These are phyloP conservation scores for Homalodisca vitripennis DNA, from an alignment of 1,140 invertebrate genomes.

Conservation along the genomic window DNA sequence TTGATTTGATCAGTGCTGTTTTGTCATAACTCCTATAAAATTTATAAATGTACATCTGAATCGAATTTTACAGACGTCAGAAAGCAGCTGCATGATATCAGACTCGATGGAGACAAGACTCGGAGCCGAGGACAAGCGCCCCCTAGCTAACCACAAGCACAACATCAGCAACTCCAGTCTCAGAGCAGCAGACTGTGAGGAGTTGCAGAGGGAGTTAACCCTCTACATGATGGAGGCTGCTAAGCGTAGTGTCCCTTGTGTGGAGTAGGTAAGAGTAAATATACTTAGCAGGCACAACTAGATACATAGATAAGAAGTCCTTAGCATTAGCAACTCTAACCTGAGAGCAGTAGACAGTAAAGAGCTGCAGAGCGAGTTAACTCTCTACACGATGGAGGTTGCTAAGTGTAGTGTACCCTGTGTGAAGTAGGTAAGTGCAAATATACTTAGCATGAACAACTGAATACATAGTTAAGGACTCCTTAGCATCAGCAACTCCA, in stretches of 20 bases:
- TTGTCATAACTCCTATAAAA: no score
- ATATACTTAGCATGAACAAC: no score
- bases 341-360: conserved; percentile 47
- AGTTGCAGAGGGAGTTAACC: conserved; percentile 49
- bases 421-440: background rate
- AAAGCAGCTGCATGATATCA: conserved; percentile 1
- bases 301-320: no score
- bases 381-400: conserved; percentile 48
- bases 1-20: no score
- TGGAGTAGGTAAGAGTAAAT: background rate
- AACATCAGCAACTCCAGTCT: conserved; percentile 50
- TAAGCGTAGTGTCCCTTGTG: background rate
- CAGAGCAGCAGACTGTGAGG: conserved; percentile 46
- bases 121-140: background rate
- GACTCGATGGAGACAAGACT: background rate
- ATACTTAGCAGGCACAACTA: no score
- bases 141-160: background rate
- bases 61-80: background rate
- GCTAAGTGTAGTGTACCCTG: conserved; percentile 7
- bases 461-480: no score
- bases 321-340: conserved; percentile 49
- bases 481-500: no score
- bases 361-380: conserved; percentile 49
- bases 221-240: conserved; percentile 47
- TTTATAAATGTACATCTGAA: background rate